Evolutionary conservation across 1,140 invertebrate genomes (phyloP).

Genomic region (Scylla paramamosain): DNA sequence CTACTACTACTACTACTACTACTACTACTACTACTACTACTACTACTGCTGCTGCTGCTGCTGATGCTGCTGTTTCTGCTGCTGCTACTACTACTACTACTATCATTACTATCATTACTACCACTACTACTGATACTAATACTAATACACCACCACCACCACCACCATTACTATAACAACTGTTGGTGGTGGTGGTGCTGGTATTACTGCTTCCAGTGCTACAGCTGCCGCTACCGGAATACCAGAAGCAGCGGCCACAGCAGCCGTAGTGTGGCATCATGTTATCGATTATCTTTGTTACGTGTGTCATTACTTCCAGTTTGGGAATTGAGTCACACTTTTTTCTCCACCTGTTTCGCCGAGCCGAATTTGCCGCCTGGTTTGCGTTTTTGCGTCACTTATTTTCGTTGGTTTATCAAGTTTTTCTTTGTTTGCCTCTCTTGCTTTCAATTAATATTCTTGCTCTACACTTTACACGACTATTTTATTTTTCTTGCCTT

Average conservation of each 20-base stretch:
- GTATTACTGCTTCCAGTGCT: neutral
- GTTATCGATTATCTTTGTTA: too few relatives aligned
- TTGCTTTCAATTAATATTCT: too few relatives aligned
- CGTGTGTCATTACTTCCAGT: too few relatives aligned
- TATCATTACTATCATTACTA: neutral
- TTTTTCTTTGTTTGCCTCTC: too few relatives aligned
- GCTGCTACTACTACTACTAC: constrained; percentile 1
- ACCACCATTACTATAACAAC: neutral
- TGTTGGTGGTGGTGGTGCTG: neutral
- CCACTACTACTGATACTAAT: neutral
- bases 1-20: constrained; percentile 26
- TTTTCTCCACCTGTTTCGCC: too few relatives aligned
- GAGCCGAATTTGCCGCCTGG: too few relatives aligned
- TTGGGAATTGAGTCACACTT: too few relatives aligned
- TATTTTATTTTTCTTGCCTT: neutral
- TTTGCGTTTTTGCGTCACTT: too few relatives aligned
- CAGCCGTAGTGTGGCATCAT: neutral
- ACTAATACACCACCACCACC: neutral
- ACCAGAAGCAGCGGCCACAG: neutral
- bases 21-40: neutral
- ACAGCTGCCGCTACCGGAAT: neutral
- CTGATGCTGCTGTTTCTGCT: neutral
- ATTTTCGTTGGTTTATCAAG: too few relatives aligned
- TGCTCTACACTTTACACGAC: too few relatives aligned
- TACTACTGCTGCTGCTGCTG: constrained; percentile 6